Evolutionary conservation across 2,888 invertebrate genomes (phyloP).

Genomic region (Steinernema scapterisci): DNA sequence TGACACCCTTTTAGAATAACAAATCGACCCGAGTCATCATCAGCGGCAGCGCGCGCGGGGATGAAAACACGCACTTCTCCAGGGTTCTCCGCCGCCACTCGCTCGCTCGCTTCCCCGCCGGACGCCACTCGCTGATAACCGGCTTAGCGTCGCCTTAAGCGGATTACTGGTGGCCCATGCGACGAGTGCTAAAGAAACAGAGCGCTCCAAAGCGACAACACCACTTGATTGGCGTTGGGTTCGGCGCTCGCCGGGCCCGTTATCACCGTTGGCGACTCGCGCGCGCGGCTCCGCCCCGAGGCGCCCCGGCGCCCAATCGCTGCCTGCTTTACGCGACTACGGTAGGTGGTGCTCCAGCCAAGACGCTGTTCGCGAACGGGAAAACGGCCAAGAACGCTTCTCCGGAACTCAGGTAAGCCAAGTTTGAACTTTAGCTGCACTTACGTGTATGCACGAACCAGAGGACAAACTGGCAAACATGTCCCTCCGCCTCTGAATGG

Average conservation of each 20-base stretch:
- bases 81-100: constrained; percentile 33
- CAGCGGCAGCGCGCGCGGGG: no score
- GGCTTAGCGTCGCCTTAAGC: constrained; percentile 31
- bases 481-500: not conserved
- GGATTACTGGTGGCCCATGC: constrained; percentile 22
- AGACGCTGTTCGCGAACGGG: not conserved
- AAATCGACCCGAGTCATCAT: not conserved
- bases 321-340: not conserved
- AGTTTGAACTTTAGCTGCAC: no score
- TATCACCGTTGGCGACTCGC: not conserved
- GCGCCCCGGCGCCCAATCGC: constrained; percentile 1
- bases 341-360: not conserved
- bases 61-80: constrained; percentile 67
- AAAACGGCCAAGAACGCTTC: not conserved
- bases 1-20: constrained; percentile 27
- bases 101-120: constrained; percentile 86
- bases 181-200: constrained; percentile 29
- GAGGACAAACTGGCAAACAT: no score
- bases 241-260: constrained; percentile 5
- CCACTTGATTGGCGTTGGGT: constrained; percentile 12
- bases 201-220: constrained; percentile 18
- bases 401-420: not conserved
- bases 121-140: constrained; percentile 68
- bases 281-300: not conserved
- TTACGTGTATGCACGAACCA: no score